Evolutionary conservation across 2,797 vertebrate species (phyloP), one percentile per base, ranked within the genome.

Genomic region (Ptychadena robeensis): DNA sequence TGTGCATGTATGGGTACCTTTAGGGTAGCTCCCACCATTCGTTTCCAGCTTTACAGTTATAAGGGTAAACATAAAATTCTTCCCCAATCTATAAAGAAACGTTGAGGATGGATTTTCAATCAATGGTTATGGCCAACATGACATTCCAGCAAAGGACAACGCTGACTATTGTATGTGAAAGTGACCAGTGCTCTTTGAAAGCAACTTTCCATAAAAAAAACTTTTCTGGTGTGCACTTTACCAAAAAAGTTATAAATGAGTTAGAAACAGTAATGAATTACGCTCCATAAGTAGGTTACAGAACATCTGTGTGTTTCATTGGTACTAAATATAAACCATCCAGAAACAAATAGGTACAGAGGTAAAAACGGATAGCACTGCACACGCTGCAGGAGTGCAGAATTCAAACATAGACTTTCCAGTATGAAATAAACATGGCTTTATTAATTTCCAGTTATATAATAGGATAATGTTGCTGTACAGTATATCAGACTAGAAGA

Each of bases 261-360:
- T 48, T 22, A 1, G 44, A 48, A 53, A 53, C 44, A 6, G 44
- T 48, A 22, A 53, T 53, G 15, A 53, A 53, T 73, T 73, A 35
- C 31, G n/a, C 22, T 73, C 31, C 53, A 73, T 31, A 73, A 73
- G 22, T 73, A 73, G 53, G 72, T 73, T 73, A 73, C 30, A 73
- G 11, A 8, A 73, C 72, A 73, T 35, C 32, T 59, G 72, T 25
- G 48, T 28, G 22, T 31, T n/a, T 37, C 31, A 35, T 73, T 12
- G 30, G 27, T 37, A 18, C 72, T 73, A 73, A 73, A 73, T 59
- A 73, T 61, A 73, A 27, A 25, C 57, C 53, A 59, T 28, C 32
- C 53, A 27, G 48, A n/a, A 73, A 73, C 2, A 73, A 8, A 25
- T 73, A 34, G 59, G 48, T 31, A 73, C 71, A 59, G 22, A 73